Evolutionary conservation across 1,140 invertebrate genomes (phyloP).

Genomic region (Mactra quadrangularis): DNA sequence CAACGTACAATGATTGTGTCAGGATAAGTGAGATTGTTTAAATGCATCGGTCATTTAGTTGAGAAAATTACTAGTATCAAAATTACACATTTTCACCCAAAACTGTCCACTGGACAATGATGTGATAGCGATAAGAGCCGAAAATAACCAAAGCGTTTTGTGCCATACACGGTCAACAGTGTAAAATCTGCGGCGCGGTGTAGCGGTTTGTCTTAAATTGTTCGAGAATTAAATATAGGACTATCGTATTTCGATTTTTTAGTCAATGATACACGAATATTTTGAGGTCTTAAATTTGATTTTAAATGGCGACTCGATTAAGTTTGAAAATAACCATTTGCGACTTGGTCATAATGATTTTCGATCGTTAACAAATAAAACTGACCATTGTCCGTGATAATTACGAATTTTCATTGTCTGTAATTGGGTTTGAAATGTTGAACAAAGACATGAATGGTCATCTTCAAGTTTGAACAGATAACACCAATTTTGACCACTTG

Average conservation of each 20-base stretch:
- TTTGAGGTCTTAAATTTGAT: conserved; percentile 69
- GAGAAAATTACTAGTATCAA: conserved; percentile 46
- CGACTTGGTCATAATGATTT: conserved; percentile 14
- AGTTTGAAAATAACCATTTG: conserved; percentile 63
- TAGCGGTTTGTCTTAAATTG: background rate
- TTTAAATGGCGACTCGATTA: conserved; percentile 55
- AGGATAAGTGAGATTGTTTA: conserved; percentile 51
- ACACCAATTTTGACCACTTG: conserved; percentile 21
- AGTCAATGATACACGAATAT: conserved; percentile 44
- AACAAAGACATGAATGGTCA: conserved; percentile 40
- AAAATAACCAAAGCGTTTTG: background rate
- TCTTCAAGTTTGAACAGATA: conserved; percentile 25
- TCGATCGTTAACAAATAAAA: conserved; percentile 11
- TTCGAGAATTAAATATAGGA: background rate
- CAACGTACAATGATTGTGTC: conserved; percentile 58
- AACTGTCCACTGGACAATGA: conserved; percentile 30
- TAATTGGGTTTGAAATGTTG: conserved; percentile 48
- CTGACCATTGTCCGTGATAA: conserved; percentile 44
- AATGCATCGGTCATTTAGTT: conserved; percentile 38
- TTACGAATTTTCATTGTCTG: conserved; percentile 52
- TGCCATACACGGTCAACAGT: too few species aligned
- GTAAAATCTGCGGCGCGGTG: background rate
- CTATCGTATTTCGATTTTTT: conserved; percentile 8
- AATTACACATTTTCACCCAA: conserved; percentile 46
- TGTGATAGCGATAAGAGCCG: background rate